These are phyloP conservation scores for Portevinia maculata DNA, from an alignment of 2,888 invertebrate species.

Conservation along the genomic window DNA sequence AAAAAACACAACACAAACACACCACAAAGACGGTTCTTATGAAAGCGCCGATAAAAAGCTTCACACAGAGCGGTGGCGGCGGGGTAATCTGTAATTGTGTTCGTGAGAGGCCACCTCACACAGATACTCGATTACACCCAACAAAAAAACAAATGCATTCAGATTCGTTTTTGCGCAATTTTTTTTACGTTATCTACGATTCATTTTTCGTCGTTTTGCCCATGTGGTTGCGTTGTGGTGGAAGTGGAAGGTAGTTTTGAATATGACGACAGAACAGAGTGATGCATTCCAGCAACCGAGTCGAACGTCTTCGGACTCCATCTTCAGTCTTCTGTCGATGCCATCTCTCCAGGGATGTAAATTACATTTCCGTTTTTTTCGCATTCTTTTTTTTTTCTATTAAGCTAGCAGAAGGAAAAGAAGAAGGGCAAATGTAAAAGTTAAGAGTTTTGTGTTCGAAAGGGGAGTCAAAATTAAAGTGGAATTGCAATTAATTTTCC, in stretches of 20 bases:
- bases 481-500: constrained; percentile 63
- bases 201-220: constrained; percentile 23
- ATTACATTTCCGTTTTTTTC: constrained; percentile 38
- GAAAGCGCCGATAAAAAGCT: constrained; percentile 66
- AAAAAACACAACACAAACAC: constrained; percentile 33
- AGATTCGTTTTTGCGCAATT: constrained; percentile 15
- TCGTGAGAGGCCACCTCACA: constrained; percentile 27
- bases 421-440: constrained; percentile 3
- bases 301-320: constrained; percentile 39
- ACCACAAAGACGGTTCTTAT: constrained; percentile 52
- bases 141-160: constrained; percentile 52
- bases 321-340: neutral
- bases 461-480: constrained; percentile 47
- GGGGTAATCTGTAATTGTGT: neutral
- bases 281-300: constrained; percentile 47
- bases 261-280: constrained; percentile 37
- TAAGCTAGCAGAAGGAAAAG: neutral
- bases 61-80: constrained; percentile 24
- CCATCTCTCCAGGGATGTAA: constrained; percentile 45
- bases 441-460: neutral
- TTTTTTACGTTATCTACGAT: constrained; percentile 18
- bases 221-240: constrained; percentile 21
- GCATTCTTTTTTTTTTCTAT: neutral
- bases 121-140: neutral
- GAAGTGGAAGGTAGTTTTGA: constrained; percentile 38